Conservation (phyloP, 2,797 vertebrate species). For the Rousettus madagascariensis region DNA sequence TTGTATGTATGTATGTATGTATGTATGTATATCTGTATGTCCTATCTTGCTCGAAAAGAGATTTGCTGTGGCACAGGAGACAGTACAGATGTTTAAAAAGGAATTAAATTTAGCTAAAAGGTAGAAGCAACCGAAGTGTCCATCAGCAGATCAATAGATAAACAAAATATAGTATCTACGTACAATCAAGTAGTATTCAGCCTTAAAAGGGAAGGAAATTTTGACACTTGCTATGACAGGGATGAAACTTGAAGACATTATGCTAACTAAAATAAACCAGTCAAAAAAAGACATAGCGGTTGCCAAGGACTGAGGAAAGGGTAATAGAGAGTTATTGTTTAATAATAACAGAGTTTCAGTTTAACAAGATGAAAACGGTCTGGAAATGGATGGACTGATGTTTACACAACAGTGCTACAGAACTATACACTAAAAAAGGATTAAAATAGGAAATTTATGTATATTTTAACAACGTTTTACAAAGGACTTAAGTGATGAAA, state of each 20-base stretch:
- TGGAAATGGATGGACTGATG: background rate
- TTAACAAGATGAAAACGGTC: background rate
- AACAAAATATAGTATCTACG: background rate
- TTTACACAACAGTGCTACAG: background rate
- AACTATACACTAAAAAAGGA: background rate
- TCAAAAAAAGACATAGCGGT: background rate
- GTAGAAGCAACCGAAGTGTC: background rate
- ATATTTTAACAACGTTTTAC: background rate
- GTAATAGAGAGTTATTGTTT: background rate
- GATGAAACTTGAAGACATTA: background rate
- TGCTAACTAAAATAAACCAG: background rate
- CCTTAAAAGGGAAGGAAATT: conserved; percentile 3
- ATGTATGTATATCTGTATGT: background rate
- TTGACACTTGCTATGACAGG: background rate
- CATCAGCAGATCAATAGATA: background rate
- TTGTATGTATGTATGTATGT: background rate
- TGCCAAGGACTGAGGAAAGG: background rate
- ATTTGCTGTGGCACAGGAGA: background rate
- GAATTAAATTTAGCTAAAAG: background rate
- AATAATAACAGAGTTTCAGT: background rate
- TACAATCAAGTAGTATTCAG: background rate
- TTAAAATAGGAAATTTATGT: background rate
- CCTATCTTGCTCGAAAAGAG: background rate
- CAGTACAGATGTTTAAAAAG: background rate
- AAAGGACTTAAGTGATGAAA: background rate